Evolutionary conservation across 2,888 invertebrate genomes (phyloP).

Genomic region (Crocallis elinguaria): DNA sequence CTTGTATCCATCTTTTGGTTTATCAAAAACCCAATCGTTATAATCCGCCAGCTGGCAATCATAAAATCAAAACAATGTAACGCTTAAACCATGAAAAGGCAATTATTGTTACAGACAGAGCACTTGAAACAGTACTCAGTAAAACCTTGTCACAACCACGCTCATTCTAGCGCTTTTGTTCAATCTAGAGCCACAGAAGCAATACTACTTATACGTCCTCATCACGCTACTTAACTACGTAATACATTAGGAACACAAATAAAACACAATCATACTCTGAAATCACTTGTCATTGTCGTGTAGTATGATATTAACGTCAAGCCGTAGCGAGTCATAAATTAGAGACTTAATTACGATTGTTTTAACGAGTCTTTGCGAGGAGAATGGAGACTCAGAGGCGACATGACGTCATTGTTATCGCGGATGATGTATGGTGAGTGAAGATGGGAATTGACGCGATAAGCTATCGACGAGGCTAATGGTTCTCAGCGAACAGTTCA

Average conservation of each 20-base stretch:
- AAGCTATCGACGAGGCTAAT: constrained; percentile 58
- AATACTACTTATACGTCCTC: constrained; percentile 6
- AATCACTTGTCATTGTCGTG: constrained; percentile 57
- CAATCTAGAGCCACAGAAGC: constrained; percentile 1
- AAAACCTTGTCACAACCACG: not conserved
- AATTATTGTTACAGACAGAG: not conserved
- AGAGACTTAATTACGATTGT: constrained; percentile 69
- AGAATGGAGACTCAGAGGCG: constrained; percentile 51
- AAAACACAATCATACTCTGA: constrained; percentile 47
- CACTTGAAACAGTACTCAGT: not conserved
- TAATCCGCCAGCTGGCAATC: no score
- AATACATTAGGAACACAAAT: constrained; percentile 34
- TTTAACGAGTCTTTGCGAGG: constrained; percentile 61
- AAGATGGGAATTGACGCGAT: constrained; percentile 47
- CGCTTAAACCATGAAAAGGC: not conserved
- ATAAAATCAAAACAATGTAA: not conserved
- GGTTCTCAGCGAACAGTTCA: constrained; percentile 53
- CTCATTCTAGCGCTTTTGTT: not conserved
- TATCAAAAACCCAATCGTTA: no score
- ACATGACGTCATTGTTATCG: constrained; percentile 60
- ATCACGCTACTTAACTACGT: constrained; percentile 17
- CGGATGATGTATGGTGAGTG: constrained; percentile 55
- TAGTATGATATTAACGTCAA: constrained; percentile 58
- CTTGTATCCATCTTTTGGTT: no score
- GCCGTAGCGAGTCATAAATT: constrained; percentile 62